Evolutionary conservation across 2,797 vertebrate genomes (phyloP), one percentile per base, ranked within the genome.

Genomic region (Cirrhinus mrigala): DNA sequence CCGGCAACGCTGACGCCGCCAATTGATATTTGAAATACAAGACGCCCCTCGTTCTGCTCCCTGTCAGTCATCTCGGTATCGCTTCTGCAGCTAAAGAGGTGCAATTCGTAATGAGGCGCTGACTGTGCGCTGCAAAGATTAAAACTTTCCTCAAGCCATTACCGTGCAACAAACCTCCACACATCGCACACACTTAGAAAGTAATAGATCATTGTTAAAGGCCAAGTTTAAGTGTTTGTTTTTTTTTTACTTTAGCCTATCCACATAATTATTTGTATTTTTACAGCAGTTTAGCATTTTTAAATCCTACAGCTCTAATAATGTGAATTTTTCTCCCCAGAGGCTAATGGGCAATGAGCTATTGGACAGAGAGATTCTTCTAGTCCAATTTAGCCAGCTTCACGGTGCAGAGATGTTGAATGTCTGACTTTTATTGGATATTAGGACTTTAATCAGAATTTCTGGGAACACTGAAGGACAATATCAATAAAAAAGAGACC

Each of bases 21-120:
- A 87, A 91, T 92, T 94, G 94, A 92, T 92, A 91, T 93, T 91
- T 94, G 90, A 92, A 94, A 93, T 90, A 85, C 88, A 89, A 91
- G 85, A 87, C 85, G 84, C 88, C 88, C 87, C 89, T 46, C 37
- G 91, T 87, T 86, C 88, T 90, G 90, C 90, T 87, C 87, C 77
- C 88, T 91, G 89, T 89, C 92, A 90, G 87, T 92, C 92, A 92
- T 89, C 90, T 90, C 58, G 29, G 68, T 62, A 73, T 85, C 60
- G 56, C 89, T 78, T 87, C 48, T 44, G 73, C 73, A 71, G 80
- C 84, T 79, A 86, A 76, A 77, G 69, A 87, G 86, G 89, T 87
- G 91, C 87, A 89, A 90, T 90, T 82, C 22, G 15, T 68, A 85
- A 88, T 89, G 92, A 93, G 92, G 92, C 81, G 90, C 92, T 90